phyloP scores from a whole-genome alignment of 1,140 invertebrate genomes.

The Drosophila sucinea region DNA sequence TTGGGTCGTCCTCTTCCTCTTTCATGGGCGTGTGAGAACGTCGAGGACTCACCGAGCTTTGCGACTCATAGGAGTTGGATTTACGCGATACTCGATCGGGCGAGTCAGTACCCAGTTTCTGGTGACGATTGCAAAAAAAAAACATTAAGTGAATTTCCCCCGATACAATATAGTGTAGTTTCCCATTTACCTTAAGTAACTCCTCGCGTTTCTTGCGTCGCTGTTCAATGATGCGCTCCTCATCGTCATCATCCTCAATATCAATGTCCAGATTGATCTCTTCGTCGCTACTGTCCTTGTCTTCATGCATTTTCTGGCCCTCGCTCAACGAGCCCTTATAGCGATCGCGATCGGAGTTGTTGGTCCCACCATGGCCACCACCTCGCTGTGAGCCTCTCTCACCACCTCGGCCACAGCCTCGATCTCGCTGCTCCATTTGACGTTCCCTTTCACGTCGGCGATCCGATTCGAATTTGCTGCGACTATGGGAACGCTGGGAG shows the following conservation, averaged over 20 bases:
- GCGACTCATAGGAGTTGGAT: slow-evolving; percentile 63
- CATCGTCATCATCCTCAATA: slow-evolving; percentile 96
- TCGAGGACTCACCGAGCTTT: slow-evolving; percentile 37
- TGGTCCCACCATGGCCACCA: slow-evolving; percentile 66
- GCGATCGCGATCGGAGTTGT: slow-evolving; percentile 73
- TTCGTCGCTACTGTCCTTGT: slow-evolving; percentile 86
- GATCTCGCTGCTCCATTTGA: slow-evolving; percentile 57
- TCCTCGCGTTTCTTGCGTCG: slow-evolving; percentile 95
- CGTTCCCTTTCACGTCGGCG: slow-evolving; percentile 66
- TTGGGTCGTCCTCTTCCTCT: slow-evolving; percentile 8
- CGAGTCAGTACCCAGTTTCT: slow-evolving; percentile 67
- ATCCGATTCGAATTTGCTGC: slow-evolving; percentile 80
- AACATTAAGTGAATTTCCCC: too few relatives aligned
- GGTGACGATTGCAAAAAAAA: neutral
- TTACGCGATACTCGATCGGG: slow-evolving; percentile 50
- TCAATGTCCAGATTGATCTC: slow-evolving; percentile 88
- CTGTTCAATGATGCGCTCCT: slow-evolving; percentile 96
- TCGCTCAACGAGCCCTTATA: slow-evolving; percentile 91
- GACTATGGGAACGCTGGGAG: slow-evolving; percentile 69
- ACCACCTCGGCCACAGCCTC: slow-evolving; percentile 46
- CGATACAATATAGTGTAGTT: neutral
- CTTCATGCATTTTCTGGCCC: slow-evolving; percentile 86
- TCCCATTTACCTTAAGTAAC: slow-evolving; percentile 88
- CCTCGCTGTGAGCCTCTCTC: slow-evolving; percentile 68
- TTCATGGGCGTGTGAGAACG: slow-evolving; percentile 51